These are phyloP conservation scores for Hydrolagus colliei DNA, from an alignment of 2,797 vertebrate species.

Conservation along the genomic window DNA sequence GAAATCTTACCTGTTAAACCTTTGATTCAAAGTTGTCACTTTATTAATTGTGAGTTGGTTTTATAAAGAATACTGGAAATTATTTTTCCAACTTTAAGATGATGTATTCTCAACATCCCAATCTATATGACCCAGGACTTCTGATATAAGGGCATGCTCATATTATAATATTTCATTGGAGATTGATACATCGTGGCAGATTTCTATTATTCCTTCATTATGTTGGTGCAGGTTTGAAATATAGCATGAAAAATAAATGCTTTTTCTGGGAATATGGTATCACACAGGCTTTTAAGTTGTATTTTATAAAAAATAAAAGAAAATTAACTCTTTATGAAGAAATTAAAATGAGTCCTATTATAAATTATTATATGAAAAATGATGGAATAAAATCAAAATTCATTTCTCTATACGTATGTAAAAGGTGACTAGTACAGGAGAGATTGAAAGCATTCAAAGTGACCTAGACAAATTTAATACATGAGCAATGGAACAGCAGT, in stretches of 20 bases:
- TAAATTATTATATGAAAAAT: not conserved
- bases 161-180: too few relatives aligned
- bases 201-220: not conserved
- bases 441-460: not conserved
- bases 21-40: too few relatives aligned
- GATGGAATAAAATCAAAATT: not conserved
- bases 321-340: not conserved
- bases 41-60: too few relatives aligned
- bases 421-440: not conserved
- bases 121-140: too few relatives aligned
- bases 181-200: too few relatives aligned
- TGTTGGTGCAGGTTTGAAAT: not conserved
- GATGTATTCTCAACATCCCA: too few relatives aligned
- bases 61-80: too few relatives aligned
- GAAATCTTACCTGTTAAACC: too few relatives aligned
- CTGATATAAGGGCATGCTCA: too few relatives aligned
- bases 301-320: not conserved
- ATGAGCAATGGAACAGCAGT: too few relatives aligned
- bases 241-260: not conserved
- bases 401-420: not conserved
- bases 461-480: too few relatives aligned
- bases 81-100: too few relatives aligned
- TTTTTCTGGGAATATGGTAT: not conserved
- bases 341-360: not conserved
- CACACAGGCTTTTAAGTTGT: not conserved